Base-by-base conservation (phyloP, 2,797 vertebrate genomes). In the Hypotaenidia philippensis region DNA sequence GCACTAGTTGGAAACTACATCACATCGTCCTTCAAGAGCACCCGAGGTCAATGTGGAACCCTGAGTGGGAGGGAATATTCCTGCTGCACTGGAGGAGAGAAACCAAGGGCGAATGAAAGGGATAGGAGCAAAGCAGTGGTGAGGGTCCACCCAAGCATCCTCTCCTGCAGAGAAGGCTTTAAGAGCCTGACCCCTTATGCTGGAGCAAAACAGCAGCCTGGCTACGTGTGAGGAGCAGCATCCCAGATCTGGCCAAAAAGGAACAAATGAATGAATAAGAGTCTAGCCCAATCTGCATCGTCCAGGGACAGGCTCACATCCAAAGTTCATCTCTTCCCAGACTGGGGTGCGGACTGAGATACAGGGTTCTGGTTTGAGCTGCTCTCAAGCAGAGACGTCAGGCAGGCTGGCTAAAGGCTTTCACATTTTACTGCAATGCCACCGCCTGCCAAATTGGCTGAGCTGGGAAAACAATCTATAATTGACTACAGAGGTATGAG, bases 401-500 rank as follows among this genome's bases (percentile, higher is more conserved):
- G 84, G 72, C 81, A 7, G 2, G 4, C 82, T 94, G 94, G 87
- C 91, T 88, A 36, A 69, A 76, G 87, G 80, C 44, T 91, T 60
- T 83, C 50, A 19, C 87, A 92, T 93, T 79, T 95, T 76, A 79
- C 92, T 96, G 96, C 96, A 96, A 20, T 19, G 26, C 65, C 4
- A 0, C 77, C 0, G 57, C 66, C 87, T 96, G 96, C 95, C 94
- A 94, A 91, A 95, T 94, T 64, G 84, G 92, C 94, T 89, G 83
- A 95, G 94, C 88, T 70, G 90, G 90, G 92, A 95, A 95, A 97
- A 93, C 96, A 96, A 96, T 93, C 94, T 34, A 53, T 96, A 96
- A 96, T 95, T 94, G 95, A 95, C 94, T 96, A 86, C 91, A 92
- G 95, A 96, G 85, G 82, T 95, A 93, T 88, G 91, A 90, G 91